Conservation (phyloP, 2,113 vertebrate genomes). For the Sminthopsis crassicaudata region DNA sequence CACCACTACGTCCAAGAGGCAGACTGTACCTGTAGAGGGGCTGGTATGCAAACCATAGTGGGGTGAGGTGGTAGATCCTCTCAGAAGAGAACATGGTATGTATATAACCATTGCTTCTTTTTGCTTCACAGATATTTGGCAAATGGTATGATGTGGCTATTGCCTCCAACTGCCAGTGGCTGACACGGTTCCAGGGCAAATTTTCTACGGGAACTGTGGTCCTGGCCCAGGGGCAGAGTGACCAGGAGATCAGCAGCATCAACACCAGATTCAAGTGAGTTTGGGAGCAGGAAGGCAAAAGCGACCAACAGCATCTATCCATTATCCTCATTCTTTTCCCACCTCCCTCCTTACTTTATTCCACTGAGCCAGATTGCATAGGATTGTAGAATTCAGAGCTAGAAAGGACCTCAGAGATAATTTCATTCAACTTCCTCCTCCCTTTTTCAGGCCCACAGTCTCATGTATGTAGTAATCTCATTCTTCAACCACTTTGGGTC, state of each 20-base stretch:
- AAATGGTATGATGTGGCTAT: constrained; percentile 92
- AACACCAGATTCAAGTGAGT: constrained; percentile 82
- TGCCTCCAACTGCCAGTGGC: constrained; percentile 84
- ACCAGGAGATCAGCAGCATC: constrained; percentile 64
- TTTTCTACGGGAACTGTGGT: constrained; percentile 85
- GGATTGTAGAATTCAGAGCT: not conserved
- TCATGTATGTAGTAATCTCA: not conserved
- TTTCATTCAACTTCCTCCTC: not conserved
- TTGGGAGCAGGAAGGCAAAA: fast-evolving
- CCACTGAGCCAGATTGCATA: not conserved
- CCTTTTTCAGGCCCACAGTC: not conserved
- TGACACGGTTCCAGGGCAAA: constrained; percentile 80
- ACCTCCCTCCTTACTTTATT: not conserved
- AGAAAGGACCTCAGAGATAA: not conserved
- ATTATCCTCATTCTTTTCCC: not conserved
- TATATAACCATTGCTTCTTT: not conserved
- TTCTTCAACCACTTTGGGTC: not conserved
- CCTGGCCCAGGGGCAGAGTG: constrained; percentile 74
- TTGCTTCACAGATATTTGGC: constrained; percentile 83
- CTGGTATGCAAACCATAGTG: not conserved
- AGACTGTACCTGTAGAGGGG: not conserved
- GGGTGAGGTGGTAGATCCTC: not conserved
- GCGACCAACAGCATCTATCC: not conserved
- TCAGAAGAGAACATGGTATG: not conserved
- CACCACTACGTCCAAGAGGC: not conserved